phyloP scores from a whole-genome alignment of 2,797 vertebrate species.

The Propithecus deckenii region DNA sequence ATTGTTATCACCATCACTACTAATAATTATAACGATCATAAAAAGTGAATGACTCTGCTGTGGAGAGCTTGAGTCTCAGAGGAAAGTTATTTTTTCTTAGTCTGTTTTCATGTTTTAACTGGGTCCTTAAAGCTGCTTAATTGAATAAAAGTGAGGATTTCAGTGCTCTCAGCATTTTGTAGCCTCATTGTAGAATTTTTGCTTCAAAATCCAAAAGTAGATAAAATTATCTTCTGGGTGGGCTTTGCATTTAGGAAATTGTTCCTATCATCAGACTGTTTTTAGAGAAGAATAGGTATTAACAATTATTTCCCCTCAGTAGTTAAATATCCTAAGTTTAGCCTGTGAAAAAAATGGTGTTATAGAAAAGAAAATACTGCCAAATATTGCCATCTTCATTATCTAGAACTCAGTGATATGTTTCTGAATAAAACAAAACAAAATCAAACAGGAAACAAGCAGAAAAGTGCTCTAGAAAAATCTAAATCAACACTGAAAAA shows the following conservation, averaged over 20 bases:
- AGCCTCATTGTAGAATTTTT: not conserved
- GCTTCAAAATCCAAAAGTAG: conserved; percentile 41
- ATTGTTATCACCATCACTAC: conserved; percentile 73
- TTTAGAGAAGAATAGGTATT: not conserved
- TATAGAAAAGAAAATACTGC: not conserved
- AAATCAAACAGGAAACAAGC: not conserved
- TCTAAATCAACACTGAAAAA: not conserved
- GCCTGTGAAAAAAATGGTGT: conserved; percentile 26
- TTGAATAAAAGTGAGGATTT: conserved; percentile 59
- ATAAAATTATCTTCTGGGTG: not conserved
- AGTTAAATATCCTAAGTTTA: not conserved
- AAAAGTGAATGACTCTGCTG: conserved; percentile 78
- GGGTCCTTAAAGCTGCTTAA: conserved; percentile 65
- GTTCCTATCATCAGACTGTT: not conserved
- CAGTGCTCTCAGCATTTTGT: not conserved
- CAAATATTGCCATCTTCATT: not conserved
- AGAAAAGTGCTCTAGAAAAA: not conserved
- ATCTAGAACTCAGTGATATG: not conserved
- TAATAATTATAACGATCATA: conserved; percentile 79
- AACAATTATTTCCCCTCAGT: not conserved
- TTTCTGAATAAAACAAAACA: not conserved
- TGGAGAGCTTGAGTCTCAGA: conserved; percentile 67
- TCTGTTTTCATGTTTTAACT: conserved; percentile 75
- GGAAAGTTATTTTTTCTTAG: conserved; percentile 79
- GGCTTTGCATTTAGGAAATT: not conserved